Evolutionary conservation across 2,113 vertebrate species (phyloP).

Genomic region (Oophaga pumilio): DNA sequence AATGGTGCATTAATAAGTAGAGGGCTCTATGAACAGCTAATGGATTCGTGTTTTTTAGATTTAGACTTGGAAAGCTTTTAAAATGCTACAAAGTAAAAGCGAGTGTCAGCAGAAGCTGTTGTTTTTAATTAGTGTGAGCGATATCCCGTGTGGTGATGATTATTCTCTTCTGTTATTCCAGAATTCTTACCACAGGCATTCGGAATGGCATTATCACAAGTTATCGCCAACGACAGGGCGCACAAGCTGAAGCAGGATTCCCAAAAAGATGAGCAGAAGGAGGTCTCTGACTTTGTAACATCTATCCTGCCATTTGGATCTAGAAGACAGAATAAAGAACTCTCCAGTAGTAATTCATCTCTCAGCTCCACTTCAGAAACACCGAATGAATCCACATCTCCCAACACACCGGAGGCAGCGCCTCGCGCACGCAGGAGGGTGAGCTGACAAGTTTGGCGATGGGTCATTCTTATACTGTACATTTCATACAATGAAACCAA

Average conservation of each 20-base stretch:
- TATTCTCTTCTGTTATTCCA: slow-evolving; percentile 66
- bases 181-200: slow-evolving; percentile 90
- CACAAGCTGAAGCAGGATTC: slow-evolving; percentile 89
- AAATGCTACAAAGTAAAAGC: slow-evolving; percentile 2
- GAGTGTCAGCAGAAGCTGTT: neutral
- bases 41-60: neutral
- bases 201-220: slow-evolving; percentile 91
- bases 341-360: slow-evolving; percentile 98
- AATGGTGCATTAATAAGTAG: neutral
- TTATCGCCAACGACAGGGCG: slow-evolving; percentile 91
- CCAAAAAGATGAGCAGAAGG: slow-evolving; percentile 84
- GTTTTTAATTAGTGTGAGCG: neutral
- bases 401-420: slow-evolving; percentile 80
- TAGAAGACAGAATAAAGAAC: slow-evolving; percentile 87
- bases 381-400: slow-evolving; percentile 82
- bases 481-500: neutral
- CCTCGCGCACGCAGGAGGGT: slow-evolving; percentile 86
- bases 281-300: slow-evolving; percentile 83
- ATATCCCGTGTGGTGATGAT: neutral
- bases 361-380: slow-evolving; percentile 97
- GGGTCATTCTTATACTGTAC: too few relatives aligned
- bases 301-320: slow-evolving; percentile 87
- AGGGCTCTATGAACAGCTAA: neutral
- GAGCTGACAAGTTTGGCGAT: slow-evolving; percentile 60
- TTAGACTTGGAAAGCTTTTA: slow-evolving; percentile 17